Evolutionary conservation across 2,797 vertebrate species (phyloP).

Genomic region (Helarctos malayanus): DNA sequence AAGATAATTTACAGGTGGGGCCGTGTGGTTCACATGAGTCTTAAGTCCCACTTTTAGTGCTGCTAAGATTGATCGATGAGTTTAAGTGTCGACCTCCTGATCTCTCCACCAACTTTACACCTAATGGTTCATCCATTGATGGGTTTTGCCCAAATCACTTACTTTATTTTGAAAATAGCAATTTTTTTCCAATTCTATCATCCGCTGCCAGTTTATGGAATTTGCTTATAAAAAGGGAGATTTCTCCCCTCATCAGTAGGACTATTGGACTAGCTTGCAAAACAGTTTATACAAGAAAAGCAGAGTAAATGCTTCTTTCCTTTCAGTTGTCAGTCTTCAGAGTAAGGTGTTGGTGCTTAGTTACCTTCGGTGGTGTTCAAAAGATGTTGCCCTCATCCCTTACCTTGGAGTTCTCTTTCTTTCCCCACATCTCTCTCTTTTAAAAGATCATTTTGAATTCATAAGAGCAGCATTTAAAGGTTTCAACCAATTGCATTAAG

Average conservation of each 20-base stretch:
- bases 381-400: neutral
- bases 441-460: constrained; percentile 25
- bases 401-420: neutral
- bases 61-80: neutral
- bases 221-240: neutral
- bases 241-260: neutral
- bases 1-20: neutral
- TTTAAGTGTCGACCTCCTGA: neutral
- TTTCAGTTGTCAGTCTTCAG: neutral
- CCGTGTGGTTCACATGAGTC: neutral
- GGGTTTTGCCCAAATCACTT: constrained; percentile 1
- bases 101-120: constrained; percentile 10
- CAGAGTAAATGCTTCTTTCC: neutral
- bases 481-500: neutral
- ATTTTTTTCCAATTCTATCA: neutral
- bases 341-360: neutral
- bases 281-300: neutral
- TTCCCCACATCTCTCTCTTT: neutral
- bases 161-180: neutral
- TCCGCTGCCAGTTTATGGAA: constrained; percentile 9
- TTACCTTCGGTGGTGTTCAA: neutral
- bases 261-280: neutral
- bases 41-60: neutral
- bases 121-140: neutral
- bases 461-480: neutral